Conservation (phyloP, 35 echinoderm and acorn worm species). For the Diadema setosum region DNA sequence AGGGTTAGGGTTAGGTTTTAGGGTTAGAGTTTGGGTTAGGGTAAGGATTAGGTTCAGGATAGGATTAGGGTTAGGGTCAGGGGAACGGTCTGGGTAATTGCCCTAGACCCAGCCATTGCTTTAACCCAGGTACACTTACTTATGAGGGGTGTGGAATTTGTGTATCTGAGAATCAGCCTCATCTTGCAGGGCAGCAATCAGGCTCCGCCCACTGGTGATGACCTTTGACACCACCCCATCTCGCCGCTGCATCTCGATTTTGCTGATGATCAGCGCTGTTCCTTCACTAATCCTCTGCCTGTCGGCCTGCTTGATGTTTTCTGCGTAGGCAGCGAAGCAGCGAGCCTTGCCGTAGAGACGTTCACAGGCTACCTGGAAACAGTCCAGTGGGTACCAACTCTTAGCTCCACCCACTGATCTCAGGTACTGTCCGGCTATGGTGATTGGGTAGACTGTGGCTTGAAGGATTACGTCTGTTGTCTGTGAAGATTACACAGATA, state of each 20-base stretch:
- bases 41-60: too few relatives aligned
- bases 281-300: not conserved
- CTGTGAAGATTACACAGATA: conserved; percentile 11
- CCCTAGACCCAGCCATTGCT: too few relatives aligned
- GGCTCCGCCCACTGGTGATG: conserved; percentile 53
- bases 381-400: conserved; percentile 83
- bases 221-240: conserved; percentile 66
- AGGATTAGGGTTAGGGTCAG: too few relatives aligned
- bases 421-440: conserved; percentile 74
- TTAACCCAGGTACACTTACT: too few relatives aligned
- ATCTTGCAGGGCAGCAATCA: conserved; percentile 72
- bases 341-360: conserved; percentile 69
- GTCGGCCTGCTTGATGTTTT: conserved; percentile 63
- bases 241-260: conserved; percentile 84
- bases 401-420: conserved; percentile 41
- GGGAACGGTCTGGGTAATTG: too few relatives aligned
- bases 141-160: conserved; percentile 87
- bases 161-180: conserved; percentile 70
- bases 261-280: conserved; percentile 62
- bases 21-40: too few relatives aligned
- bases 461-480: conserved; percentile 49
- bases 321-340: conserved; percentile 47
- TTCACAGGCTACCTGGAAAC: conserved; percentile 82
- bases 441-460: conserved; percentile 73
- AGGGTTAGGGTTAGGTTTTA: too few relatives aligned